Evolutionary conservation across 2,113 vertebrate species (phyloP), one percentile per base, ranked within the genome.

Genomic region (Microcebus murinus): DNA sequence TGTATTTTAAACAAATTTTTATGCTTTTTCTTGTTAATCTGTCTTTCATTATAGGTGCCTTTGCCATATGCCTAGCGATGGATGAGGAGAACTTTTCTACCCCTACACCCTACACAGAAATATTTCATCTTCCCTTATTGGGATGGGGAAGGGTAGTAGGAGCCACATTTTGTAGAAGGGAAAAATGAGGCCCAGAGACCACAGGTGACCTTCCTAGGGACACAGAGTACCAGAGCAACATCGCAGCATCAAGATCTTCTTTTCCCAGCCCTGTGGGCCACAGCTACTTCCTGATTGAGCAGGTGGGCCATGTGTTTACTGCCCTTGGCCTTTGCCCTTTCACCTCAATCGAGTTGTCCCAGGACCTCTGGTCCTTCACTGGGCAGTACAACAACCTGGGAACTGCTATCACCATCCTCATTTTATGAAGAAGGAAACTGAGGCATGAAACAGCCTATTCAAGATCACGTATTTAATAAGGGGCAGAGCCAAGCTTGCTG

Each of bases 291-390:
- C 42, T n/a, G 23, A 31, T 0, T 4, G 27, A 65, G 14, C 1
- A 8, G 25, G 34, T 25, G 2, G 0, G 5, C 11, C 4, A 0
- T 15, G 36, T 3, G 1, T 55, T 76, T 14, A 4, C 12, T 39
- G 2, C 31, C 27, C 50, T 59, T 39, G 23, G 8, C 34, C 71
- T 92, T 42, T 48, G 34, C 42, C 52, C 76, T 29, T 79, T 50
- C 15, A 4, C 34, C n/a, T 34, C 52, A 21, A 0, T 1, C 42
- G n/a, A 96, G 29, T 31, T 55, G 5, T 34, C n/a, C 27, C 8
- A 23, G n/a, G 11, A 13, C 55, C 45, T 61, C 9, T 3, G 34
- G 25, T 21, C 4, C 29, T 29, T 50, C 39, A 25, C 52, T 52
- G 34, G 34, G 29, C 42, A 39, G n/a, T 42, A n/a, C 34, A 36